A percentile compares a stretch with the other conserved stretches of the same genome.
phyloP scores from a whole-genome alignment of 1,140 invertebrate species.

The Eupeodes corollae region DNA sequence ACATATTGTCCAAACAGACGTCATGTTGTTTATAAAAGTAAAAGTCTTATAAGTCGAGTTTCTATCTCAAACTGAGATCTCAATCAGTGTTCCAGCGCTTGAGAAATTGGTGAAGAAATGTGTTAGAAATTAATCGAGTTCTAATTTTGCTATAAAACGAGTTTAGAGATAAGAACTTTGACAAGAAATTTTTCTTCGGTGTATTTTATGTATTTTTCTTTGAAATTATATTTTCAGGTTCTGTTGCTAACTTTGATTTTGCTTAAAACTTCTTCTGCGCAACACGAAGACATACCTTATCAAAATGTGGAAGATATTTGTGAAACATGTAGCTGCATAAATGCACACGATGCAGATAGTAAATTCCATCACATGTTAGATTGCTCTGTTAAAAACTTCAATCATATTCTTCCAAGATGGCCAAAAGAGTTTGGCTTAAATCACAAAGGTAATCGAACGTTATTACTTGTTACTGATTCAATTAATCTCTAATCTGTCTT shows the following conservation, averaged over 20 bases:
- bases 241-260: neutral
- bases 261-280: slow-evolving; percentile 1
- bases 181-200: neutral
- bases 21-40: too few relatives aligned
- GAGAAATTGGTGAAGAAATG: too few relatives aligned
- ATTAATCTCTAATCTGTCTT: neutral
- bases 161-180: too few relatives aligned
- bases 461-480: neutral
- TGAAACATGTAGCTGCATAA: slow-evolving; percentile 21
- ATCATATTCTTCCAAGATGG: slow-evolving; percentile 38
- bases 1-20: too few relatives aligned
- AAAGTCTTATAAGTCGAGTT: too few relatives aligned
- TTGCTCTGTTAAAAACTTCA: slow-evolving; percentile 32
- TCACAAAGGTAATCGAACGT: slow-evolving; percentile 8
- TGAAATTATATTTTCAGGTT: neutral
- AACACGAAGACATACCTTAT: slow-evolving; percentile 31
- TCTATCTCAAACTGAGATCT: too few relatives aligned
- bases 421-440: slow-evolving; percentile 24
- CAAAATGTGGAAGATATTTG: slow-evolving; percentile 26
- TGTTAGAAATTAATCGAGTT: too few relatives aligned
- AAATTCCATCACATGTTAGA: slow-evolving; percentile 23
- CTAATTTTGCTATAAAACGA: too few relatives aligned
- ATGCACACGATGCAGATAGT: slow-evolving; percentile 12
- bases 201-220: neutral
- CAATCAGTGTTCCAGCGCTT: too few relatives aligned